A percentile compares a stretch with the other conserved stretches of the same genome.
phyloP scores from a whole-genome alignment of 1,140 invertebrate genomes.

The Telenomus remus region DNA sequence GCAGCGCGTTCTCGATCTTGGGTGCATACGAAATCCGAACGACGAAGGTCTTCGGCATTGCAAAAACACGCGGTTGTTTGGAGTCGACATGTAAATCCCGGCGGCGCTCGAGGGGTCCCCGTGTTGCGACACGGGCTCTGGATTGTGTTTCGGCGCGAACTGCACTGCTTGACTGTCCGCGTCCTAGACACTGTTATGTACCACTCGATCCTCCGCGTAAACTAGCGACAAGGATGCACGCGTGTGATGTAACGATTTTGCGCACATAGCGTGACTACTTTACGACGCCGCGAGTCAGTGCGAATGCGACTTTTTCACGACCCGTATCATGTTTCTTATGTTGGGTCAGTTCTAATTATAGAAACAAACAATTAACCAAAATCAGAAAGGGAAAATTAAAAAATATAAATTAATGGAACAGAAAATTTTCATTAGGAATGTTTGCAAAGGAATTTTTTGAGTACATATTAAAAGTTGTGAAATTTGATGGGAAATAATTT shows the following conservation, averaged over 20 bases:
- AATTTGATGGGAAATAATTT: not conserved
- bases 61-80: conserved; percentile 3
- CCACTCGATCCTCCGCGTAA: conserved; percentile 29
- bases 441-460: too few relatives aligned
- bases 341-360: not conserved
- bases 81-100: conserved; percentile 60
- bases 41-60: conserved; percentile 59
- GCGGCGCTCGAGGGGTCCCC: too few relatives aligned
- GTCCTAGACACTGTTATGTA: conserved; percentile 44
- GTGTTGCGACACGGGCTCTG: conserved; percentile 51
- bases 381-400: too few relatives aligned
- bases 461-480: too few relatives aligned
- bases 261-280: conserved; percentile 63
- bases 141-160: conserved; percentile 61
- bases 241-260: conserved; percentile 68
- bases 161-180: conserved; percentile 32
- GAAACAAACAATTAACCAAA: not conserved
- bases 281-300: conserved; percentile 29
- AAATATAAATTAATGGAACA: too few relatives aligned
- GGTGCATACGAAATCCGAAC: conserved; percentile 67
- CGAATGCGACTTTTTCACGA: conserved; percentile 7
- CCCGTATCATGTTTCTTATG: conserved; percentile 11
- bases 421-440: too few relatives aligned
- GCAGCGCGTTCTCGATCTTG: conserved; percentile 58
- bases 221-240: conserved; percentile 50